phyloP scores from a whole-genome alignment of 2,888 invertebrate species.

The Drosophila anomalata region DNA sequence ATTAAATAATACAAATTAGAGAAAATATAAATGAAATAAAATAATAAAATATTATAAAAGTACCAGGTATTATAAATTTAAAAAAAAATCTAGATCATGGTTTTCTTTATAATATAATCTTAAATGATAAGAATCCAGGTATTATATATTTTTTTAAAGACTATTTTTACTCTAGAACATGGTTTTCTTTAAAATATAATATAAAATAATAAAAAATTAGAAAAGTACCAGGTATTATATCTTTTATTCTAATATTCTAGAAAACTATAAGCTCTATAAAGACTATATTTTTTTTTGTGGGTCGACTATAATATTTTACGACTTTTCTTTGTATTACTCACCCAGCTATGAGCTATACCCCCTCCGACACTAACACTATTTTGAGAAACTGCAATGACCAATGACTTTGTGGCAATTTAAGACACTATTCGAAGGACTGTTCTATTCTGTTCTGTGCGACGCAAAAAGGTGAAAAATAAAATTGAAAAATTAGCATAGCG shows the following conservation, averaged over 20 bases:
- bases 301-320: conserved; percentile 64
- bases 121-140: too few relatives aligned
- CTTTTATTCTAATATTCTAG: too few relatives aligned
- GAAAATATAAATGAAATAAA: background rate
- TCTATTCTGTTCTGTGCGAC: conserved; percentile 4
- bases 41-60: background rate
- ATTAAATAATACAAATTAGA: background rate
- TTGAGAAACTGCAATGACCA: conserved; percentile 51
- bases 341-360: conserved; percentile 4
- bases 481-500: conserved; percentile 54
- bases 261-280: too few relatives aligned
- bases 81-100: too few relatives aligned
- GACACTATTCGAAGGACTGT: conserved; percentile 58
- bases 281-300: background rate
- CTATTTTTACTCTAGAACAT: too few relatives aligned
- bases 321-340: conserved; percentile 67
- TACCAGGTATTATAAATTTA: too few relatives aligned
- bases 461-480: conserved; percentile 38
- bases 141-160: too few relatives aligned
- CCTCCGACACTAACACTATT: conserved; percentile 20
- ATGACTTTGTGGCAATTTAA: conserved; percentile 69
- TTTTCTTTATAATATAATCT: too few relatives aligned
- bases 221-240: too few relatives aligned
- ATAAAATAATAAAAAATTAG: too few relatives aligned
- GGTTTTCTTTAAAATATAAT: too few relatives aligned